phyloP scores from a whole-genome alignment of 1,140 invertebrate species.

The Mizuhopecten yessoensis region DNA sequence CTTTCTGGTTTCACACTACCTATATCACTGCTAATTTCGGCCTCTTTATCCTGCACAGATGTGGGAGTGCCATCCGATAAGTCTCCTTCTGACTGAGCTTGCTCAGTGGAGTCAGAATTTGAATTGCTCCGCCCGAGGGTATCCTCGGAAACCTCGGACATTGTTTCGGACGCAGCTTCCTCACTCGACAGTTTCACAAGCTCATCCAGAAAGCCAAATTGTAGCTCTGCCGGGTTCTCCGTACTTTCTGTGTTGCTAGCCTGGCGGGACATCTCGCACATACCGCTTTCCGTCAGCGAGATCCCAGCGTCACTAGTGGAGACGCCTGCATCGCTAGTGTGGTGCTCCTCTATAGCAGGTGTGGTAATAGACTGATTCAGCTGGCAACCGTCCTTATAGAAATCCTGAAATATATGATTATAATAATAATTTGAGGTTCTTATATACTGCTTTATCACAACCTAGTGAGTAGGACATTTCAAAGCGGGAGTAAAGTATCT shows the following conservation, averaged over 20 bases:
- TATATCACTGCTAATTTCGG: neutral
- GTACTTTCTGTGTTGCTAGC: conserved; percentile 79
- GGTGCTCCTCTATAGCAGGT: conserved; percentile 62
- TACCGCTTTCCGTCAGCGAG: conserved; percentile 75
- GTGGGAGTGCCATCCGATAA: conserved; percentile 48
- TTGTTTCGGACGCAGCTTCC: conserved; percentile 52
- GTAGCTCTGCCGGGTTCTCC: conserved; percentile 67
- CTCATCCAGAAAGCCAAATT: conserved; percentile 65
- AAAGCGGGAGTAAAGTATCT: no score
- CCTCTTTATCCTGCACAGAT: neutral
- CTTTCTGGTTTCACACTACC: neutral
- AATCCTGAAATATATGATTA: conserved; percentile 55
- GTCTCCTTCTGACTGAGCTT: conserved; percentile 52
- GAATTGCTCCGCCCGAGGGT: conserved; percentile 60
- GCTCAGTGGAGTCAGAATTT: conserved; percentile 62
- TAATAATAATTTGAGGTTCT: no score
- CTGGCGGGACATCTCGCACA: conserved; percentile 79
- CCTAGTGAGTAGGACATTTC: no score
- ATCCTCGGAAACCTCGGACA: conserved; percentile 62
- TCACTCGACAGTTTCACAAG: conserved; percentile 58
- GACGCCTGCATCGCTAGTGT: conserved; percentile 63
- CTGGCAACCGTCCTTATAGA: conserved; percentile 58
- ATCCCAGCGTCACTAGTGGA: conserved; percentile 72
- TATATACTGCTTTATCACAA: no score
- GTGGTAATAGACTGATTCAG: conserved; percentile 9